phyloP scores from a whole-genome alignment of 1,140 invertebrate species.

The Micrasema longulum region DNA sequence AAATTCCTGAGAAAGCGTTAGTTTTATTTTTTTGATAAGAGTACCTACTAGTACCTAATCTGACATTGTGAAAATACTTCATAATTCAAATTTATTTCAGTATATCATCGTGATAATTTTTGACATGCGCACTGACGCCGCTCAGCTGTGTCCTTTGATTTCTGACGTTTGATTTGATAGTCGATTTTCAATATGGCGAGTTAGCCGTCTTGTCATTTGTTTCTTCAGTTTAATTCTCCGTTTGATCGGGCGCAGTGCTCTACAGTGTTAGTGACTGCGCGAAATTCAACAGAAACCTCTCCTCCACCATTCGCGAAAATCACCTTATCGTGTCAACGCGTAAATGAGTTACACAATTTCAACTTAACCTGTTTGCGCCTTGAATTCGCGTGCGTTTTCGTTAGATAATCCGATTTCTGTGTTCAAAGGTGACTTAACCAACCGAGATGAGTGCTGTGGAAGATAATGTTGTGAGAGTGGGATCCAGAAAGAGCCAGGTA shows the following conservation, averaged over 20 bases:
- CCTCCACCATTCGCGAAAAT: not conserved
- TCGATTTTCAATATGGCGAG: conserved; percentile 16
- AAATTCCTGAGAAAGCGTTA: no score
- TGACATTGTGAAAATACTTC: no score
- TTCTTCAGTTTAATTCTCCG: conserved; percentile 6
- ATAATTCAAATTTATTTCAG: no score
- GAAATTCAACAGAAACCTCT: conserved; percentile 1
- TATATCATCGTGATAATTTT: no score
- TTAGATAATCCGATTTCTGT: not conserved
- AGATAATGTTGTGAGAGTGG: conserved; percentile 59
- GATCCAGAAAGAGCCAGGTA: conserved; percentile 66
- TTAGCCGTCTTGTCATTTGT: not conserved
- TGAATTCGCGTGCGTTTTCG: not conserved
- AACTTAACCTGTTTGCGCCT: conserved; percentile 5
- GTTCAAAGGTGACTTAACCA: conserved; percentile 22
- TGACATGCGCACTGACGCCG: conserved; percentile 13
- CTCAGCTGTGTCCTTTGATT: conserved; percentile 19
- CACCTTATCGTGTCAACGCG: not conserved
- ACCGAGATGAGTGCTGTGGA: conserved; percentile 55
- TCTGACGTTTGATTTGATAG: conserved; percentile 3
- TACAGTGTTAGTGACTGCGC: conserved; percentile 52
- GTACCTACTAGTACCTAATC: no score
- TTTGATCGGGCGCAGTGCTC: conserved; percentile 38
- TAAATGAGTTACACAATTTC: conserved; percentile 8
- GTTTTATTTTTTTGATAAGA: no score